Evolutionary conservation across 2,113 vertebrate genomes (phyloP), one percentile per base, ranked within the genome.

Genomic region (Microtus ochrogaster): DNA sequence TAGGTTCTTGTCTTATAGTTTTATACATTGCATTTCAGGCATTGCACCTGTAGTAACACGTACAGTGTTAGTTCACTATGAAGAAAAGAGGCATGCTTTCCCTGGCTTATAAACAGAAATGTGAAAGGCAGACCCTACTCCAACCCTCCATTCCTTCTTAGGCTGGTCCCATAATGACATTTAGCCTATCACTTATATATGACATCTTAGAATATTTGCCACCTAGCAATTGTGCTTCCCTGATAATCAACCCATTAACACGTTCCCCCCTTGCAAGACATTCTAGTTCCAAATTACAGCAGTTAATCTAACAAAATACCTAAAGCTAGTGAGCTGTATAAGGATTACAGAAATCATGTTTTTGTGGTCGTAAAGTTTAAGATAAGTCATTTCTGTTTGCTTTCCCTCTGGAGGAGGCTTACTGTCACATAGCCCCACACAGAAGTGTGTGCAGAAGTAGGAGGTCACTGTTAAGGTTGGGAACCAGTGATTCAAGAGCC

Each of bases 141-240:
- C 49, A 52, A 52, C 12, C 39, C 28, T 26, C 2, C 7, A 13
- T 33, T 8, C 21, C 2, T 4, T 63, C 49, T 63, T 19, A 41
- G 19, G 12, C 7, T 13, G 6, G 49, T 14, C 1, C 17, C 6
- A n/a, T 24, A 88, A 3, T 58, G 41, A 65, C 16, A 16, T 72
- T 4, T 21, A n/a, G 7, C 6, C 2, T 39, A 2, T 13, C 14
- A 16, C 8, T 28, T 44, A 13, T 3, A 22, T 55, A 24, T 6
- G 5, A 24, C 13, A 5, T 89, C 1, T 13, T 28, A 24, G 8
- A 26, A 30, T 52, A 49, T 33, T 28, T 14, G 24, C 5, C 19
- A 49, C 28, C 3, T 63, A 19, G 9, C 36, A n/a, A 24, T 66
- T 85, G 7, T 24, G 1, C 14, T 19, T 19, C 39, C 4, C 2